phyloP scores from a whole-genome alignment of 1,140 invertebrate species.

The Drosophila nannoptera region DNA sequence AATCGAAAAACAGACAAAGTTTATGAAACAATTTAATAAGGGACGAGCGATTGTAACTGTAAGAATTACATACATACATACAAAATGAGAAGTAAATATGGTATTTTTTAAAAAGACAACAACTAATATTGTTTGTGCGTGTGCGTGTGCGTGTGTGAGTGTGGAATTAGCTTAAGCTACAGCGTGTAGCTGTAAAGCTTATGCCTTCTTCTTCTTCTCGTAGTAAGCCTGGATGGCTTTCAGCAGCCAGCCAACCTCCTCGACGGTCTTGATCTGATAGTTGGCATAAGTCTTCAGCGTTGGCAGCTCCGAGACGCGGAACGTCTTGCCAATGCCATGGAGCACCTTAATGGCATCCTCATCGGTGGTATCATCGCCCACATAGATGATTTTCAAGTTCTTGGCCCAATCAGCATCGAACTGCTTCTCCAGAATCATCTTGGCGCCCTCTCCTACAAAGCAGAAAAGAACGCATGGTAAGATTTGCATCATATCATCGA shows the following conservation, averaged over 20 bases:
- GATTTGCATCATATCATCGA: too few relatives aligned
- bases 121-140: slow-evolving; percentile 39
- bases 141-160: slow-evolving; percentile 31
- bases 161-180: slow-evolving; percentile 75
- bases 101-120: slow-evolving; percentile 24
- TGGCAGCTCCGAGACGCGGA: slow-evolving; percentile 89
- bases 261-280: slow-evolving; percentile 89
- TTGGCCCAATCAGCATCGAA: slow-evolving; percentile 95
- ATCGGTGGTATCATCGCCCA: slow-evolving; percentile 93
- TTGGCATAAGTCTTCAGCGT: slow-evolving; percentile 92
- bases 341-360: slow-evolving; percentile 94
- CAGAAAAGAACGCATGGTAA: too few relatives aligned
- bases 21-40: slow-evolving; percentile 21
- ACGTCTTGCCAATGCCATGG: slow-evolving; percentile 93
- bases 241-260: slow-evolving; percentile 91
- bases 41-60: slow-evolving; percentile 12
- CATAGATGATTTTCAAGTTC: slow-evolving; percentile 92
- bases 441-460: slow-evolving; percentile 86
- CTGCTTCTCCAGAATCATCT: slow-evolving; percentile 92
- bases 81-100: slow-evolving; percentile 31
- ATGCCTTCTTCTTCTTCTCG: slow-evolving; percentile 77
- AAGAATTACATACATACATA: slow-evolving; percentile 40
- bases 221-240: slow-evolving; percentile 87
- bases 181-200: slow-evolving; percentile 35
- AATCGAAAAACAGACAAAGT: slow-evolving; percentile 47